A percentile compares a stretch with the other conserved stretches of the same genome.
Conservation (phyloP, 2,888 invertebrate genomes). For the Drosophila ezoana region DNA sequence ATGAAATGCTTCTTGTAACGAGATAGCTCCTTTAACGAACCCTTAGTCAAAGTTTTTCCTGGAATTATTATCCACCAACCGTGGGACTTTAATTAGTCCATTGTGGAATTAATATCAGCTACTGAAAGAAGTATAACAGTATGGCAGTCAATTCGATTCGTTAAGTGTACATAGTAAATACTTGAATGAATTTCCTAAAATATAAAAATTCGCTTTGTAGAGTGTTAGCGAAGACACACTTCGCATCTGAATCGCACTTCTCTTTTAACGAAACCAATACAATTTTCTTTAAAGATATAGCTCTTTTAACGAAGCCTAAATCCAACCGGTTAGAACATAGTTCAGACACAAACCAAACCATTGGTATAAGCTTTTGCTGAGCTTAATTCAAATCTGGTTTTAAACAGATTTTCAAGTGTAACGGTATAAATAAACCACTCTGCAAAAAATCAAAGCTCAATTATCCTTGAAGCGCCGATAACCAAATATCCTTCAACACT, state of each 20-base stretch:
- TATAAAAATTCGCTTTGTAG: not conserved
- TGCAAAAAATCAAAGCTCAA: too few species aligned
- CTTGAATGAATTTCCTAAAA: too few species aligned
- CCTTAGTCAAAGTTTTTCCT: not conserved
- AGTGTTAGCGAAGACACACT: not conserved
- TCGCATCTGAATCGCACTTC: not conserved
- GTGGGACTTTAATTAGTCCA: too few species aligned
- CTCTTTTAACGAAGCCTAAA: conserved; percentile 13
- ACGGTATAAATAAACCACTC: not conserved
- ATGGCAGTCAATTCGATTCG: too few species aligned
- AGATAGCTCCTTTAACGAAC: not conserved
- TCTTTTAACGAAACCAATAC: not conserved
- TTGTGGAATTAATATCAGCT: too few species aligned
- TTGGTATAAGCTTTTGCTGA: not conserved
- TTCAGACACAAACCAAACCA: conserved; percentile 11
- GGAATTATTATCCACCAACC: not conserved
- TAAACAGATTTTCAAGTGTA: not conserved
- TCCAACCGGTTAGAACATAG: conserved; percentile 21
- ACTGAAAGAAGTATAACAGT: too few species aligned
- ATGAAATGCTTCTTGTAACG: not conserved
- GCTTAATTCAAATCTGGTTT: not conserved
- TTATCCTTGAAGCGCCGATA: too few species aligned
- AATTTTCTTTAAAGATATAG: not conserved
- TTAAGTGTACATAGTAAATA: too few species aligned
- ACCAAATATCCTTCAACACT: too few species aligned